Percentiles rank a stretch among this genome's conserved stretches.
phyloP scores from a whole-genome alignment of 2,113 vertebrate species.

The Plotosus lineatus region DNA sequence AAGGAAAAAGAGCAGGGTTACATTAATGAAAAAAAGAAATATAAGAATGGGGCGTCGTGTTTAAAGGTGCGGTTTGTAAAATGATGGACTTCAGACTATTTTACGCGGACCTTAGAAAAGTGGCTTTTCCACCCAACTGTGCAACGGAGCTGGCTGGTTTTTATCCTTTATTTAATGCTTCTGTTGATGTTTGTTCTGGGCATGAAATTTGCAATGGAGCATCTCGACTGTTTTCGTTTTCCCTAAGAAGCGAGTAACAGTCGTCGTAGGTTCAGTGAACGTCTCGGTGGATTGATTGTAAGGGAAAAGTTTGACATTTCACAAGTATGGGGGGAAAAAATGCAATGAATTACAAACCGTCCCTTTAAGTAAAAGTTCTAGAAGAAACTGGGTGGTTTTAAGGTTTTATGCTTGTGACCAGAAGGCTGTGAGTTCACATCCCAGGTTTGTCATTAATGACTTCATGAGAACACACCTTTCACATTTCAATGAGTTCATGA shows the following conservation, averaged over 20 bases:
- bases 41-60: background rate
- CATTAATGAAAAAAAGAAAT: background rate
- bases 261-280: background rate
- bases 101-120: background rate
- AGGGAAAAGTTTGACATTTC: background rate
- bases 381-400: background rate
- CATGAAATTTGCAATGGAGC: background rate
- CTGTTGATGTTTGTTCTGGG: background rate
- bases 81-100: background rate
- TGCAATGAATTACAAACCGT: background rate
- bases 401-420: background rate
- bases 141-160: background rate
- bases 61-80: constrained; percentile 13
- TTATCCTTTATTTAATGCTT: background rate
- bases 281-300: background rate
- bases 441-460: background rate
- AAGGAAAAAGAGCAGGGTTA: background rate
- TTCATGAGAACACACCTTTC: background rate
- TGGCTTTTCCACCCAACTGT: background rate
- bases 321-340: background rate
- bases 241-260: background rate
- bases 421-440: constrained; percentile 12
- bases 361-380: background rate
- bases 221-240: too few relatives aligned
- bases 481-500: too few relatives aligned